A percentile compares a stretch with the other conserved stretches of the same genome.
Evolutionary conservation across 2,113 vertebrate genomes (phyloP).

Genomic region (Plectropomus leopardus): DNA sequence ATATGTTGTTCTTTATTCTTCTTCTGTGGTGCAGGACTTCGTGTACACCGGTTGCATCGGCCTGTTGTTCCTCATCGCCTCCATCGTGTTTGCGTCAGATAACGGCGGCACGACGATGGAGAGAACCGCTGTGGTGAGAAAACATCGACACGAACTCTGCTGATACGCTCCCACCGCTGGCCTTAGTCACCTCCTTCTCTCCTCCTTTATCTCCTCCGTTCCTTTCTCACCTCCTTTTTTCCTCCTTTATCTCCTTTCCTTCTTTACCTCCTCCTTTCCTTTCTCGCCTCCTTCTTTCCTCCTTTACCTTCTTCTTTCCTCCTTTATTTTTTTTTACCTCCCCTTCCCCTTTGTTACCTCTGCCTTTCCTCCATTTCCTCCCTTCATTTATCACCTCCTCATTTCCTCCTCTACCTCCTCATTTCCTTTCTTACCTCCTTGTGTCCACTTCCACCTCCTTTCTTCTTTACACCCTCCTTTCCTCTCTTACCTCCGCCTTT

Average conservation of each 20-base stretch:
- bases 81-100: slow-evolving; percentile 77
- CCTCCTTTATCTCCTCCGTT: not conserved
- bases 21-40: slow-evolving; percentile 84
- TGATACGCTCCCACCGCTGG: not conserved
- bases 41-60: slow-evolving; percentile 65
- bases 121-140: slow-evolving; percentile 83
- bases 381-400: not conserved
- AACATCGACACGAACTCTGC: no score
- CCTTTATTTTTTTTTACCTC: no score
- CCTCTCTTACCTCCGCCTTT: not conserved
- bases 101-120: slow-evolving; percentile 73
- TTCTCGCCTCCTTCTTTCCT: no score
- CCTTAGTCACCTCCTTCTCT: not conserved
- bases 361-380: not conserved
- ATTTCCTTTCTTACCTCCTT: no score
- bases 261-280: not conserved
- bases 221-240: not conserved
- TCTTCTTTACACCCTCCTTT: not conserved
- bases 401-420: not conserved
- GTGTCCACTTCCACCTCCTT: not conserved
- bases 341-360: no score
- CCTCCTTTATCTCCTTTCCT: not conserved
- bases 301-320: not conserved
- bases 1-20: no score
- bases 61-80: slow-evolving; percentile 82